These are phyloP conservation scores for Amitus sp. DNA, from an alignment of 2,888 invertebrate genomes.

Conservation along the genomic window DNA sequence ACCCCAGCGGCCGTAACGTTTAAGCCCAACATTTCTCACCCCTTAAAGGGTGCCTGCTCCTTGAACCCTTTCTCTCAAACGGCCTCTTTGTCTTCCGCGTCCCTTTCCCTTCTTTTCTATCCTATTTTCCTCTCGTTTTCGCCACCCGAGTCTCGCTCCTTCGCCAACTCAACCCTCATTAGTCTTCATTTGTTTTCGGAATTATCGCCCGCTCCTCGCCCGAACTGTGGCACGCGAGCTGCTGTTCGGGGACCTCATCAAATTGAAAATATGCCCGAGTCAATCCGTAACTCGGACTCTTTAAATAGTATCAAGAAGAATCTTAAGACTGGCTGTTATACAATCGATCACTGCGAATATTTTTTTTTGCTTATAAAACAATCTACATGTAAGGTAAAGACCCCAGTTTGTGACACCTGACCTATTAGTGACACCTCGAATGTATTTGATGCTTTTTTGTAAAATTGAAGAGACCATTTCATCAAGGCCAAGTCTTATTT, in stretches of 20 bases:
- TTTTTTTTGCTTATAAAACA: too few relatives aligned
- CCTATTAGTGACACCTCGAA: too few relatives aligned
- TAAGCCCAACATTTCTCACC: slow-evolving; percentile 64
- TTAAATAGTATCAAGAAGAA: too few relatives aligned
- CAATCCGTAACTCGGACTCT: slow-evolving; percentile 6
- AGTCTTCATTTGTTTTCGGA: slow-evolving; percentile 66
- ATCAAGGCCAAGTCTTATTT: too few relatives aligned
- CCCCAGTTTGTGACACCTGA: too few relatives aligned
- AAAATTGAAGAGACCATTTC: too few relatives aligned
- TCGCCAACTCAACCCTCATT: slow-evolving; percentile 61
- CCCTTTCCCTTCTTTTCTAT: slow-evolving; percentile 26
- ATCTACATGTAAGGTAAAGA: too few relatives aligned
- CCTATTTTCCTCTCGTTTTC: slow-evolving; percentile 24
- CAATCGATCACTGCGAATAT: too few relatives aligned
- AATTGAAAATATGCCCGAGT: slow-evolving; percentile 58
- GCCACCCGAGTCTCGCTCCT: slow-evolving; percentile 41
- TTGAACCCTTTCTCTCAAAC: slow-evolving; percentile 58
- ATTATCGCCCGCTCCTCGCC: slow-evolving; percentile 62
- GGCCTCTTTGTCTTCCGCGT: slow-evolving; percentile 41
- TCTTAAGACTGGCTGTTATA: too few relatives aligned
- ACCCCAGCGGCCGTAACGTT: slow-evolving; percentile 60
- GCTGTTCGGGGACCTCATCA: slow-evolving; percentile 56
- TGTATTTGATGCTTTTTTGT: too few relatives aligned
- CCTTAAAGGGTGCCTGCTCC: slow-evolving; percentile 59
- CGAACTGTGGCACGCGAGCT: slow-evolving; percentile 48